Percentiles rank a stretch among this genome's conserved stretches.
phyloP scores from a whole-genome alignment of 2,113 vertebrate species.

The Dromiciops gliroides region DNA sequence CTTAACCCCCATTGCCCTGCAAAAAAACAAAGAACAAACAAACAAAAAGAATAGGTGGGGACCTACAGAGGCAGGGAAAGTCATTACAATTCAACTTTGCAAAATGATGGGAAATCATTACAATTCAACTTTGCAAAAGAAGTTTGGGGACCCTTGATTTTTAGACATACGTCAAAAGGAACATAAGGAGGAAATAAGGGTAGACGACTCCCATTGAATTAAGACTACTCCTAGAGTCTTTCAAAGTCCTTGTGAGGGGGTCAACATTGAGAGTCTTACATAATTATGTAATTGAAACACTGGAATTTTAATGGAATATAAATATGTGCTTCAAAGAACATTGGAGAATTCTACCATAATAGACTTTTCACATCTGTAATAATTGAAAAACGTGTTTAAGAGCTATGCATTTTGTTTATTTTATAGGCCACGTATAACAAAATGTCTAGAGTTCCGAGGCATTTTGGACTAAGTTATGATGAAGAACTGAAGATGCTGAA shows the following conservation, averaged over 20 bases:
- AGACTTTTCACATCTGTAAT: background rate
- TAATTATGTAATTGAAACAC: slow-evolving; percentile 2
- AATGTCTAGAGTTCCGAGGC: slow-evolving; percentile 71
- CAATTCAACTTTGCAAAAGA: background rate
- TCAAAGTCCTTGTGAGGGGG: slow-evolving; percentile 16
- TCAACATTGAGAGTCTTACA: background rate
- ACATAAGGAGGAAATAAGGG: background rate
- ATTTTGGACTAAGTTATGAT: slow-evolving; percentile 73
- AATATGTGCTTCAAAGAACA: slow-evolving; percentile 1
- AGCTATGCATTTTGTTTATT: slow-evolving; percentile 46
- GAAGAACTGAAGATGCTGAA: slow-evolving; percentile 78
- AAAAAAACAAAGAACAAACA: too few relatives aligned
- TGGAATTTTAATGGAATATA: background rate
- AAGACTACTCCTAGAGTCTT: background rate
- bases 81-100: background rate
- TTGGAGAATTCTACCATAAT: background rate
- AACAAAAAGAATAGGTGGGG: too few relatives aligned
- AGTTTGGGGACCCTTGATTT: background rate
- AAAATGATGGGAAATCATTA: background rate
- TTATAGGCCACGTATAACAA: slow-evolving; percentile 62
- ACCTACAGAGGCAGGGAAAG: background rate
- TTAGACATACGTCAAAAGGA: slow-evolving; percentile 3
- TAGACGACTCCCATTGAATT: background rate
- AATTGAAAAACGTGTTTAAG: rapidly evolving
- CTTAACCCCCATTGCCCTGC: too few relatives aligned